Conservation (phyloP, 2,113 vertebrate genomes). For the Chauna torquata region DNA sequence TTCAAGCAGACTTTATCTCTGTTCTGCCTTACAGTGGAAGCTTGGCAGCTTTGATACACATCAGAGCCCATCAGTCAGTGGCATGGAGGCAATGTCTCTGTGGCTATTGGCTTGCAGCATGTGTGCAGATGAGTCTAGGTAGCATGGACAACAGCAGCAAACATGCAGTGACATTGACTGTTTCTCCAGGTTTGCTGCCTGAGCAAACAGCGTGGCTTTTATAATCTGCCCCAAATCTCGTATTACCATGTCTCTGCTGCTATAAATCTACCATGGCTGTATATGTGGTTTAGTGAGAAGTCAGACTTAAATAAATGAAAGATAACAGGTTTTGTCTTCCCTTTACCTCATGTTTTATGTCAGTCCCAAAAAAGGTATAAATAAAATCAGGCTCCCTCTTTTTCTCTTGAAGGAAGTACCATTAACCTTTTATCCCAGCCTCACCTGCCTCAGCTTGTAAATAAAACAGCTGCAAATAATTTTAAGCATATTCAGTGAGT, state of each 20-base stretch:
- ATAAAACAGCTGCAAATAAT: slow-evolving; percentile 1
- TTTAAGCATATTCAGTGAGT: neutral
- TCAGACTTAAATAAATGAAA: neutral
- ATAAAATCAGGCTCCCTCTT: neutral
- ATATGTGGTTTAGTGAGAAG: neutral
- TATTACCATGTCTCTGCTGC: neutral
- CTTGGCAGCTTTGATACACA: too few relatives aligned
- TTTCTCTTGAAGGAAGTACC: neutral
- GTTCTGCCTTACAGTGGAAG: neutral
- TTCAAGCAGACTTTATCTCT: neutral
- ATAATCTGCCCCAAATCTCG: neutral
- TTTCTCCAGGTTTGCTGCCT: neutral
- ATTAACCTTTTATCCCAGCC: neutral
- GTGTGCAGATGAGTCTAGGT: neutral
- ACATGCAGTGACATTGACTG: neutral
- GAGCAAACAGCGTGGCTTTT: neutral
- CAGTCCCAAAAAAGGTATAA: neutral
- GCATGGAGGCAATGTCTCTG: neutral
- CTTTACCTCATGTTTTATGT: neutral
- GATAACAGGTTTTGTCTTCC: neutral
- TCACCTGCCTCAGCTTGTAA: neutral
- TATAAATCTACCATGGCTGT: neutral
- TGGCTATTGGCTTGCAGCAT: neutral
- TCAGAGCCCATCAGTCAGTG: too few relatives aligned
- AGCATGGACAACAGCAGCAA: neutral